Conservation (phyloP, 1,140 invertebrate genomes). For the Prorops nasuta region DNA sequence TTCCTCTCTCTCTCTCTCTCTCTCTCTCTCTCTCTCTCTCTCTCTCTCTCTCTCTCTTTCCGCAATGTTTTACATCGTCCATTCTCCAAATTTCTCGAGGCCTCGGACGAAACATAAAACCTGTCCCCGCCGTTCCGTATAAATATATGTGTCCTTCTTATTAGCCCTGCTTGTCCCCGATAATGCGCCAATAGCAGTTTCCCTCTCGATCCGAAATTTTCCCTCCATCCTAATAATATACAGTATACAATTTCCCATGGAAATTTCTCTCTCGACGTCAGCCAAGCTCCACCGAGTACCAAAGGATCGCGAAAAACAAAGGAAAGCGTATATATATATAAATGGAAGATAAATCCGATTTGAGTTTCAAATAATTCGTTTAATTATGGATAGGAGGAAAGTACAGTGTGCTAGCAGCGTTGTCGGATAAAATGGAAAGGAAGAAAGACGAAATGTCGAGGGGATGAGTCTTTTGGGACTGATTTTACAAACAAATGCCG, state of each 20-base stretch:
- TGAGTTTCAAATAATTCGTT: too few relatives aligned
- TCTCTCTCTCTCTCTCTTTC: constrained; percentile 14
- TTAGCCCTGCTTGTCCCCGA: constrained; percentile 41
- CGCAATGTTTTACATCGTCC: too few relatives aligned
- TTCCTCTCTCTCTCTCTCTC: constrained; percentile 8
- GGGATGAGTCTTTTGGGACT: constrained; percentile 45
- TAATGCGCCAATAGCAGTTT: constrained; percentile 35
- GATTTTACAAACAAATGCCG: constrained; percentile 56
- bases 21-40: constrained; percentile 22
- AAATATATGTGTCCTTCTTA: constrained; percentile 54
- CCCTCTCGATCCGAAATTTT: constrained; percentile 10
- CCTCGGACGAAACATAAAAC: constrained; percentile 32
- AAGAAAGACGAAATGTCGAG: constrained; percentile 16
- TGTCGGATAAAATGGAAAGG: constrained; percentile 5
- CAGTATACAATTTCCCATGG: too few relatives aligned
- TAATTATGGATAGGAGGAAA: too few relatives aligned
- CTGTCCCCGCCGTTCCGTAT: constrained; percentile 36
- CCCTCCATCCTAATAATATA: too few relatives aligned
- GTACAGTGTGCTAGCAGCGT: too few relatives aligned
- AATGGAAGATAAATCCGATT: too few relatives aligned
- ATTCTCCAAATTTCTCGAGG: too few relatives aligned
- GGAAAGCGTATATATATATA: too few relatives aligned
- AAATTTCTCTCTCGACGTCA: too few relatives aligned
- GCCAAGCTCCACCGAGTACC: too few relatives aligned
- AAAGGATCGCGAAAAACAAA: too few relatives aligned